Evolutionary conservation across 2,888 invertebrate species (phyloP).

Genomic region (Cephalotes varians): DNA sequence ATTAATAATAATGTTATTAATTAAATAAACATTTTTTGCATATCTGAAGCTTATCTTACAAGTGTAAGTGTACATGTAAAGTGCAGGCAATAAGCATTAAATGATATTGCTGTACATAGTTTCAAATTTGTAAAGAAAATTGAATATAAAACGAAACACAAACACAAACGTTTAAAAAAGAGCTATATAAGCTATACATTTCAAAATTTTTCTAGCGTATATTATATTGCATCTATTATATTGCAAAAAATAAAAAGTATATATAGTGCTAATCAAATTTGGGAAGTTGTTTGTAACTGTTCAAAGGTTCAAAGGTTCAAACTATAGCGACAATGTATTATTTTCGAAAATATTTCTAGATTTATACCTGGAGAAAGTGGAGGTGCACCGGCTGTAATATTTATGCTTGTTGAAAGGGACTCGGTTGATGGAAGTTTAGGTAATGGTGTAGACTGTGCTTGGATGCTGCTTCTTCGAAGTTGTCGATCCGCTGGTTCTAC

Average conservation of each 20-base stretch:
- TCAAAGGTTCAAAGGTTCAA: constrained; percentile 52
- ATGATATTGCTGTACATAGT: constrained; percentile 9
- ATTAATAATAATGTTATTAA: constrained; percentile 10
- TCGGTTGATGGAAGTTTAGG: constrained; percentile 84
- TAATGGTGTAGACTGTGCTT: constrained; percentile 80
- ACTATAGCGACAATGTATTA: constrained; percentile 59
- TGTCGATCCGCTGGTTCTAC: constrained; percentile 83
- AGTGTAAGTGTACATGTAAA: constrained; percentile 25
- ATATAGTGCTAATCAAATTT: constrained; percentile 30
- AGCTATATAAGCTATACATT: constrained; percentile 18
- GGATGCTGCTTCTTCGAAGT: constrained; percentile 80
- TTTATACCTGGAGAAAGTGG: constrained; percentile 83
- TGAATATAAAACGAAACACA: constrained; percentile 1
- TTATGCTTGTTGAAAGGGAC: constrained; percentile 82
- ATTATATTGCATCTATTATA: constrained; percentile 9
- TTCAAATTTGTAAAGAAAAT: constrained; percentile 5
- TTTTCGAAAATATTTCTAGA: constrained; percentile 57
- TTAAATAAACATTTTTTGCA: not conserved
- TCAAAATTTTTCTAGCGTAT: constrained; percentile 1
- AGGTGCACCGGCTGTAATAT: constrained; percentile 78
- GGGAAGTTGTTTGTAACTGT: constrained; percentile 63
- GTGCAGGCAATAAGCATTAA: constrained; percentile 30
- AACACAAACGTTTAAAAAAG: not conserved
- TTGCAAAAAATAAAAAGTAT: constrained; percentile 27
- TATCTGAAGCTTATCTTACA: constrained; percentile 20